phyloP scores from a whole-genome alignment of 2,113 vertebrate genomes.

The Anolis sagrei region DNA sequence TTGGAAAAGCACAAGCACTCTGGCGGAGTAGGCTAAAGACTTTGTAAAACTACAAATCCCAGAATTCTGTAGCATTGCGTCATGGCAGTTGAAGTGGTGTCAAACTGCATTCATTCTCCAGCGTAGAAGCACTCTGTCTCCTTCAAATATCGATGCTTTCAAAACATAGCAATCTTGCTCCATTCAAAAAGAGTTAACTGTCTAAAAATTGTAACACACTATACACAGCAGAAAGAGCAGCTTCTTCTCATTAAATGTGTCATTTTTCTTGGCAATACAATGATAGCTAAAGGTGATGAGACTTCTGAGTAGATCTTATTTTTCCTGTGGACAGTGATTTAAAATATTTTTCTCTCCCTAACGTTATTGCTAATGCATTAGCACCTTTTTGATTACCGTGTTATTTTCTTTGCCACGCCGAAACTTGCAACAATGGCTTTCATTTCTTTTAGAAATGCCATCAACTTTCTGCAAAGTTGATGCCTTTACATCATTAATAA shows the following conservation, averaged over 20 bases:
- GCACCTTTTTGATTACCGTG: conserved; percentile 33
- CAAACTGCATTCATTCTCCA: no score
- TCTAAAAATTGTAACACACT: not conserved
- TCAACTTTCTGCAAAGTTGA: conserved; percentile 38
- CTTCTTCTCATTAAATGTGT: conserved; percentile 17
- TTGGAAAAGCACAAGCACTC: no score
- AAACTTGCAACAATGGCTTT: conserved; percentile 43
- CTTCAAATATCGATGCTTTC: no score
- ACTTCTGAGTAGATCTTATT: conserved; percentile 8
- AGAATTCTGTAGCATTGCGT: no score
- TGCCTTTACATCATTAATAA: conserved; percentile 53
- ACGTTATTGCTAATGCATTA: conserved; percentile 25
- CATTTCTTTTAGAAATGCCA: conserved; percentile 35
- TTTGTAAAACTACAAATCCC: no score
- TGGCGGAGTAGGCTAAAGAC: no score
- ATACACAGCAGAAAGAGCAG: conserved; percentile 25
- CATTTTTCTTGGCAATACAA: conserved; percentile 30
- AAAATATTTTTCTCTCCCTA: conserved; percentile 10
- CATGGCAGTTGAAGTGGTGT: no score
- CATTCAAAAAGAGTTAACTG: conserved; percentile 32
- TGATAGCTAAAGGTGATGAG: conserved; percentile 35
- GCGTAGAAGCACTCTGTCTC: no score
- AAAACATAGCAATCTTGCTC: fast-evolving
- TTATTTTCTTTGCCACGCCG: not conserved
- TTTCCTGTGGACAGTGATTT: conserved; percentile 4